A percentile compares a stretch with the other conserved stretches of the same genome.
Evolutionary conservation across 2,797 vertebrate genomes (phyloP).

Genomic region (Parotocinclus haroldoi): DNA sequence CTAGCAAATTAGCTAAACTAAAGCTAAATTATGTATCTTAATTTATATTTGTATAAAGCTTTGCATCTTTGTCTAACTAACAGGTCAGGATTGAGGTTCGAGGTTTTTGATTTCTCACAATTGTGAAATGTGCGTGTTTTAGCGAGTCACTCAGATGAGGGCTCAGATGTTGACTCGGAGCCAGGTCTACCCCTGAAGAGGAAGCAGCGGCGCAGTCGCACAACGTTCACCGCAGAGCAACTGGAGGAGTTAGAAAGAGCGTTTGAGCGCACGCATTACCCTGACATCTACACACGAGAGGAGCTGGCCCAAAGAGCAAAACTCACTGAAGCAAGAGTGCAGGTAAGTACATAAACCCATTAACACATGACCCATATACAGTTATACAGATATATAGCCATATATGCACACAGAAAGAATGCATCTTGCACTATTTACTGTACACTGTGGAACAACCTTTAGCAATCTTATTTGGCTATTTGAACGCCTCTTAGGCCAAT

Average conservation of each 20-base stretch:
- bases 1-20: background rate
- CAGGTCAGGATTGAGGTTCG: background rate
- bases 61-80: background rate
- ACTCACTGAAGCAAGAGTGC: slow-evolving; percentile 94
- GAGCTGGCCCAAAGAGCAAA: slow-evolving; percentile 96
- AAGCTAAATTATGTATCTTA: too few species aligned
- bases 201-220: slow-evolving; percentile 94
- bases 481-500: background rate
- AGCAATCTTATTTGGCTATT: background rate
- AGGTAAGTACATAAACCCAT: slow-evolving; percentile 91
- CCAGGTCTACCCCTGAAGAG: slow-evolving; percentile 93
- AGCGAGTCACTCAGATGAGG: slow-evolving; percentile 94
- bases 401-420: slow-evolving; percentile 2
- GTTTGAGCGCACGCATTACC: slow-evolving; percentile 97
- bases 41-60: too few species aligned
- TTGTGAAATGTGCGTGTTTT: slow-evolving; percentile 37
- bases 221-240: slow-evolving; percentile 95
- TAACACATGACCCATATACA: slow-evolving; percentile 8
- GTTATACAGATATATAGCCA: slow-evolving; percentile 1
- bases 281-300: slow-evolving; percentile 96
- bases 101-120: slow-evolving; percentile 7
- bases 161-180: slow-evolving; percentile 95
- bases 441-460: background rate
- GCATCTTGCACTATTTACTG: background rate
- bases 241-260: slow-evolving; percentile 95